Base-by-base conservation (phyloP, 2,113 vertebrate species). In the Felis catus region DNA sequence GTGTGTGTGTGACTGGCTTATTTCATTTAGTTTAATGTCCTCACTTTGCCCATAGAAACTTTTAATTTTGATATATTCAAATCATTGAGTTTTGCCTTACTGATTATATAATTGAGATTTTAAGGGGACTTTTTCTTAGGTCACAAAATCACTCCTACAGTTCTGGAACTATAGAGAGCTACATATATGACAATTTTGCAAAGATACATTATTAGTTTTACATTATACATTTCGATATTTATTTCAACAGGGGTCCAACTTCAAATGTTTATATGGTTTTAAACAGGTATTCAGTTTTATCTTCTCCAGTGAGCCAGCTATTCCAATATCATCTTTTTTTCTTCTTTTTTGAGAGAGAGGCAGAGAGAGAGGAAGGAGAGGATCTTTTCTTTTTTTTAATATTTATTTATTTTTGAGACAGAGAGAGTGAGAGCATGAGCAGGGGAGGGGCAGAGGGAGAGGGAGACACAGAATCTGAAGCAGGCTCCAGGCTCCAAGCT, bases 21-120 rank as follows among this genome's bases (percentile, higher is more conserved):
- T 66, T 55, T n/a, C 21, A 83, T 7, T 82, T 83, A 58, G 16
- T 39, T 63, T 66, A 88, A 27, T 74, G 29, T 84, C 6, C 25
- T 71, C 51, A 66, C 4, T 65, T 87, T 18, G 63, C n/a, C 61
- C 19, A n/a, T 13, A 68, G 27, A 31, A 39, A 78, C 53, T 36
- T 96, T 96, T 65, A 85, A 65, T 70, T 83, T 86, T 89, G 53
- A 58, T 58, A 14, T 53, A 86, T 58, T 48, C 27, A 84, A 73
- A 51, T 88, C 27, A 80, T 5, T 92, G 14, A 36, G 58, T 95
- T 85, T 95, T 85, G 31, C 18, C 16, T 93, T 73, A 53, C 61
- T 51, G 7, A 29, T 74, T 41, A 1, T 51, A n/a, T 78, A 83
- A 83, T 61, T 94, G 63, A 95, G 78, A 79, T 33, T 84, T 68